Evolutionary conservation across 2,113 vertebrate genomes (phyloP), one percentile per base, ranked within the genome.

Genomic region (Ploceus nigricollis): DNA sequence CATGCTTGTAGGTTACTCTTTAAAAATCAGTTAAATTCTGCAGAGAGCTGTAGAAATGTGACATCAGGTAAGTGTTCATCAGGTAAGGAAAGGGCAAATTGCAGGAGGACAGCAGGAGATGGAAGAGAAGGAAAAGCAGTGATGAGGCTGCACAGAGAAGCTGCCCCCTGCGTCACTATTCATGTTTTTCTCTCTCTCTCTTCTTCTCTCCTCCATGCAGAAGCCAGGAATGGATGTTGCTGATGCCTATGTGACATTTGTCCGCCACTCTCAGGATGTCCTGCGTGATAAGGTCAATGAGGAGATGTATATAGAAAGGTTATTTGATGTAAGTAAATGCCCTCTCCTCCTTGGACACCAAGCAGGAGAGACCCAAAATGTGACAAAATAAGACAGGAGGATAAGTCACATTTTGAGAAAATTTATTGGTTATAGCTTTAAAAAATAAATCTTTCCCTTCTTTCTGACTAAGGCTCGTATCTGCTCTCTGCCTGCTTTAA

Each of bases 311-410:
- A 98, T 99, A 98, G 99, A 99, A 99, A 99, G 99, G 98, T 99
- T 99, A 98, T 99, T 99, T 99, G 99, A 99, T 98, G 99, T 99
- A 98, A 99, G 99, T 99, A 99, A 98, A 99, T 99, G 99, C 99
- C 99, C 98, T 98, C 98, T 98, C 99, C 99, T 99, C 98, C 97
- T 98, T 98, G 98, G 92, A 97, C 65, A 95, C 96, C 98, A 98
- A 98, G 99, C 98, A 99, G 99, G 99, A 98, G 99, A 98, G 98
- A 98, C 98, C 98, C 99, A 97, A 98, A 99, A 99, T 99, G 99
- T 99, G 99, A 99, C 99, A 99, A 99, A 99, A 99, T 99, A 98
- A 98, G 98, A 99, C 99, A 99, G 98, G 98, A 99, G 99, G 99
- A 99, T 99, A 99, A 99, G 99, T 99, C 98, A 99, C 99, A 99